phyloP scores from a whole-genome alignment of 2,888 invertebrate species.

The Saturnia japonica region DNA sequence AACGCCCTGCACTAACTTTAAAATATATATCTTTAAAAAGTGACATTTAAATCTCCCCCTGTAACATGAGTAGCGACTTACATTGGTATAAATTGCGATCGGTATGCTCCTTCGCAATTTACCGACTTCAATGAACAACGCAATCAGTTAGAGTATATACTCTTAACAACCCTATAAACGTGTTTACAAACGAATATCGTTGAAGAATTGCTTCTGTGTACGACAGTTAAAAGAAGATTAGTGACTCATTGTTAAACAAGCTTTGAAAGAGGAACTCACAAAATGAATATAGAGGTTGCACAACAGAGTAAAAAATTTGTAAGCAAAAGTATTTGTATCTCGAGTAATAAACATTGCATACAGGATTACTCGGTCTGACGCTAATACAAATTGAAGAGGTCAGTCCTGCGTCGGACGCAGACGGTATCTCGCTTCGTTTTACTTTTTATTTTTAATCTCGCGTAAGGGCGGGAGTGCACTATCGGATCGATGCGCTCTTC shows the following conservation, averaged over 20 bases:
- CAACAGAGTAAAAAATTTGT: neutral
- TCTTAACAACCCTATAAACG: constrained; percentile 50
- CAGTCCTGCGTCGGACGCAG: constrained; percentile 43
- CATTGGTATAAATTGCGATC: constrained; percentile 63
- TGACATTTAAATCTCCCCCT: constrained; percentile 70
- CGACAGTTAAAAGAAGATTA: constrained; percentile 16
- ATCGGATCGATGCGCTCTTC: constrained; percentile 54
- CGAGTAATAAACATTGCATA: constrained; percentile 21
- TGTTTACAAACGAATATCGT: constrained; percentile 44
- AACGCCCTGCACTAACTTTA: constrained; percentile 46
- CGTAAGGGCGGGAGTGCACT: constrained; percentile 45
- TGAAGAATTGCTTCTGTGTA: constrained; percentile 24
- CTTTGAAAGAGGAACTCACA: neutral
- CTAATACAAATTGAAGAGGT: constrained; percentile 43
- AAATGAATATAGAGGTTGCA: neutral
- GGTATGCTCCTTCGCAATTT: constrained; percentile 58
- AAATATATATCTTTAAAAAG: constrained; percentile 73
- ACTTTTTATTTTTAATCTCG: constrained; percentile 46
- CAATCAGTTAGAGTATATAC: constrained; percentile 75
- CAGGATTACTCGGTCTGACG: constrained; percentile 30
- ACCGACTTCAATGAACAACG: constrained; percentile 65
- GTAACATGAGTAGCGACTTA: constrained; percentile 73
- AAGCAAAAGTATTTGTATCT: constrained; percentile 17
- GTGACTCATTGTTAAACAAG: neutral
- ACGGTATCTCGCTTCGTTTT: constrained; percentile 38